Conservation (phyloP, 2,113 vertebrate species). For the Pseudorectes ferrugineus region DNA sequence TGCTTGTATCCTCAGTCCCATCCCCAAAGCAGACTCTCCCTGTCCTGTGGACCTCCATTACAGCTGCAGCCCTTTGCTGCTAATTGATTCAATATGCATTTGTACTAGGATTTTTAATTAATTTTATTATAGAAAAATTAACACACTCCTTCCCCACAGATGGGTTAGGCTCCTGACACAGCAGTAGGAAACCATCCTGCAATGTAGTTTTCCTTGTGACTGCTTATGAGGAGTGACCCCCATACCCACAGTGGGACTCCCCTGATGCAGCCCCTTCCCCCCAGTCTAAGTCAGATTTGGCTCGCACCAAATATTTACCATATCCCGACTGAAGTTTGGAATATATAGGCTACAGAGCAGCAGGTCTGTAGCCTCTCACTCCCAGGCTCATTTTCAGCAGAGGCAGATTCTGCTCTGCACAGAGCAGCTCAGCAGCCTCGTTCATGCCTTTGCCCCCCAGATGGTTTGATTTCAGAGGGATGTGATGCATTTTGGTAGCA, state of each 20-base stretch:
- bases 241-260: accelerated
- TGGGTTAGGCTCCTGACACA: background rate
- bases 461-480: background rate
- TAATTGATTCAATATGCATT: constrained; percentile 8
- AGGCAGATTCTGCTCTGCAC: background rate
- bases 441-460: accelerated
- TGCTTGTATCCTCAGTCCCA: background rate
- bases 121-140: constrained; percentile 55
- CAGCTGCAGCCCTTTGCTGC: background rate
- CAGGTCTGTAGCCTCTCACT: background rate
- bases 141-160: constrained; percentile 8
- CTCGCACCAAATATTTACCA: background rate
- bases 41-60: background rate
- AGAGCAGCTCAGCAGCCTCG: background rate
- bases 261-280: accelerated
- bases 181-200: background rate
- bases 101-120: constrained; percentile 48
- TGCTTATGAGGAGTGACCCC: background rate
- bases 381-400: accelerated
- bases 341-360: background rate
- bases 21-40: background rate
- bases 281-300: background rate
- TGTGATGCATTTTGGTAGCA: background rate
- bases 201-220: accelerated
- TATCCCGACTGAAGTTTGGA: accelerated